phyloP scores from a whole-genome alignment of 2,888 invertebrate species.

The Stenurella melanura region DNA sequence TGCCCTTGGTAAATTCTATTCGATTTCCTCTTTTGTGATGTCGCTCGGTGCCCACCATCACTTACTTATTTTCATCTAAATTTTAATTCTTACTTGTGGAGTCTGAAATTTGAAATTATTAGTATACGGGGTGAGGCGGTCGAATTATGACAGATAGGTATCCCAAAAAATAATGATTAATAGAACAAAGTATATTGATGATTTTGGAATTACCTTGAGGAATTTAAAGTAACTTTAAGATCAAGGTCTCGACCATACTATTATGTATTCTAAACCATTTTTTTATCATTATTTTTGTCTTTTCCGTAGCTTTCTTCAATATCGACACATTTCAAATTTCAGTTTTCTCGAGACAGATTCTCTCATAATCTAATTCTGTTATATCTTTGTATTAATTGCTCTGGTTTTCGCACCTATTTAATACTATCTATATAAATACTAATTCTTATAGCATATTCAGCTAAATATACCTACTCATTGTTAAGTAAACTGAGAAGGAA shows the following conservation, averaged over 20 bases:
- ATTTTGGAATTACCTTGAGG: too few relatives aligned
- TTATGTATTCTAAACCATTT: too few relatives aligned
- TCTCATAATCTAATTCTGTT: neutral
- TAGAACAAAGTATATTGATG: too few relatives aligned
- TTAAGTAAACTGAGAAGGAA: too few relatives aligned
- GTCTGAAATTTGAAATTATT: too few relatives aligned
- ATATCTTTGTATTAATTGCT: neutral
- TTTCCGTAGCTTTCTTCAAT: neutral
- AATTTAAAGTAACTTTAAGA: neutral
- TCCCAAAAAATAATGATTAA: too few relatives aligned
- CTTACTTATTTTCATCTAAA: conserved; percentile 20
- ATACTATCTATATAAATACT: neutral
- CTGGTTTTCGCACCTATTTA: neutral
- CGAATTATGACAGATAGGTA: too few relatives aligned
- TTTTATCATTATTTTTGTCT: too few relatives aligned
- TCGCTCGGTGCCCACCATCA: neutral
- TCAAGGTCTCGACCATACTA: too few relatives aligned
- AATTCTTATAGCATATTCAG: neutral
- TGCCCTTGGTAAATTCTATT: too few relatives aligned
- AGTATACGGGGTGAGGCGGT: too few relatives aligned
- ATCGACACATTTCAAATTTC: neutral
- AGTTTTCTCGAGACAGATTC: neutral
- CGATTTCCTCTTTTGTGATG: neutral
- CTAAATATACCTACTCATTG: neutral
- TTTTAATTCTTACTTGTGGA: neutral